Conservation (phyloP, 2,888 invertebrate genomes). For the Cheilosia scutellata region DNA sequence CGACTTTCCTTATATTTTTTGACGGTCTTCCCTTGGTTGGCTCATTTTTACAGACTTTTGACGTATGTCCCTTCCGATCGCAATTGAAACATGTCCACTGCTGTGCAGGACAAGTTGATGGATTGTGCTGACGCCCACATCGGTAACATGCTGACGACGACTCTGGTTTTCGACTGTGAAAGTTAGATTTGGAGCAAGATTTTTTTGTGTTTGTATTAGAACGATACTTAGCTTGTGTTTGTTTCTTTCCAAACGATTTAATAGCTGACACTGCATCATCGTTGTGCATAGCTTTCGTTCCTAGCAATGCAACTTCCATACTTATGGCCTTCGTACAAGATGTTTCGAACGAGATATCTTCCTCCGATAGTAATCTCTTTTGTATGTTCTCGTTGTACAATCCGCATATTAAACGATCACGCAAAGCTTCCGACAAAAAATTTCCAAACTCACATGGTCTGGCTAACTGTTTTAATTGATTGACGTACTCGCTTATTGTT, state of each 20-base stretch:
- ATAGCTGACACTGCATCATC: conserved; percentile 23
- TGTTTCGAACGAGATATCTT: conserved; percentile 37
- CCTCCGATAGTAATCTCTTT: conserved; percentile 39
- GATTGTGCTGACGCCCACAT: conserved; percentile 42
- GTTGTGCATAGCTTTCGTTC: conserved; percentile 28
- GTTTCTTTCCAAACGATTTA: neutral
- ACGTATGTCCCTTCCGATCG: conserved; percentile 10
- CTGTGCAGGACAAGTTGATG: conserved; percentile 36
- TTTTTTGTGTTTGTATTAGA: no score
- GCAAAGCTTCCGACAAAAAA: conserved; percentile 37
- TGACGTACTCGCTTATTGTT: conserved; percentile 32
- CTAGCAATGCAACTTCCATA: conserved; percentile 34
- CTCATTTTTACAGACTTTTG: no score
- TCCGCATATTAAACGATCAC: conserved; percentile 45
- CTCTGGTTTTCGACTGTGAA: neutral
- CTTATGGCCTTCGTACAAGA: conserved; percentile 31
- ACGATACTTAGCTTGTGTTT: no score
- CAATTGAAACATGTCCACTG: conserved; percentile 46
- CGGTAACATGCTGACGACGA: conserved; percentile 25
- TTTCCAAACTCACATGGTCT: conserved; percentile 37
- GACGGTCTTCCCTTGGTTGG: no score
- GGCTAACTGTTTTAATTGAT: conserved; percentile 35
- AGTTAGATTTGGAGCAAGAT: conserved; percentile 24
- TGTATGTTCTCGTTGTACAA: conserved; percentile 42
- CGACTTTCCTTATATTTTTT: no score